Conservation (phyloP, 2,797 vertebrate genomes). For the Neopelma chrysocephalum region DNA sequence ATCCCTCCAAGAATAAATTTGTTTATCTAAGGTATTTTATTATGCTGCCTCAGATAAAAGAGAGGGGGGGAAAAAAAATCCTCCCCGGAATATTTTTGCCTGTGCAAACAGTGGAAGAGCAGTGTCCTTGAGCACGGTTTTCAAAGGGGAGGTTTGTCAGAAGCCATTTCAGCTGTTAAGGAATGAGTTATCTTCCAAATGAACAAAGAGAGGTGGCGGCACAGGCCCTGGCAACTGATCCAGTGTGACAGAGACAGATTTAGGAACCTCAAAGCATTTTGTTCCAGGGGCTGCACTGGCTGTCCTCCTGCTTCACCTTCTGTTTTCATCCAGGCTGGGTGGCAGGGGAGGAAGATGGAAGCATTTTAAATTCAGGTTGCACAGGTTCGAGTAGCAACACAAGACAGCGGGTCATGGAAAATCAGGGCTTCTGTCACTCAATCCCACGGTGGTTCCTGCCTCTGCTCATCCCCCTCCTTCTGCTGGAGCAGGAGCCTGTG, state of each 20-base stretch:
- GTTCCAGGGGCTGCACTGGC: slow-evolving; percentile 6
- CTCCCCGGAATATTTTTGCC: slow-evolving; percentile 34
- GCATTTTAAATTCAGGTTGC: slow-evolving; percentile 26
- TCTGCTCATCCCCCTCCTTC: background rate
- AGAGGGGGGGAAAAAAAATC: background rate
- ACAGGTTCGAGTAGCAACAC: background rate
- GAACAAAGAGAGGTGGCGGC: slow-evolving; percentile 34
- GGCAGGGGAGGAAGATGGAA: background rate
- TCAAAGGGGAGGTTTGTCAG: slow-evolving; percentile 60
- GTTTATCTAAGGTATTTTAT: slow-evolving; percentile 72
- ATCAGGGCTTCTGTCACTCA: slow-evolving; percentile 37
- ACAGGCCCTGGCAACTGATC: slow-evolving; percentile 30
- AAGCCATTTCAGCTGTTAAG: slow-evolving; percentile 59
- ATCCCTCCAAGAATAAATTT: slow-evolving; percentile 70
- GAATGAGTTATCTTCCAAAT: slow-evolving; percentile 49
- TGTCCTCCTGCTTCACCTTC: slow-evolving; percentile 49
- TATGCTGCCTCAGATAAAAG: slow-evolving; percentile 66
- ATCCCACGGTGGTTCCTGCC: background rate
- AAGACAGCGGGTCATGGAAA: background rate
- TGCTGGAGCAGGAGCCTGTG: background rate
- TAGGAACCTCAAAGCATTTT: slow-evolving; percentile 46
- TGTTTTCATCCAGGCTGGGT: background rate
- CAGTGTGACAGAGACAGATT: slow-evolving; percentile 48
- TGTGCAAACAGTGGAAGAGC: slow-evolving; percentile 60
- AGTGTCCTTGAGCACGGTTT: slow-evolving; percentile 63